Conservation (phyloP, 2,888 invertebrate species). For the Rhyacophila evoluta region DNA sequence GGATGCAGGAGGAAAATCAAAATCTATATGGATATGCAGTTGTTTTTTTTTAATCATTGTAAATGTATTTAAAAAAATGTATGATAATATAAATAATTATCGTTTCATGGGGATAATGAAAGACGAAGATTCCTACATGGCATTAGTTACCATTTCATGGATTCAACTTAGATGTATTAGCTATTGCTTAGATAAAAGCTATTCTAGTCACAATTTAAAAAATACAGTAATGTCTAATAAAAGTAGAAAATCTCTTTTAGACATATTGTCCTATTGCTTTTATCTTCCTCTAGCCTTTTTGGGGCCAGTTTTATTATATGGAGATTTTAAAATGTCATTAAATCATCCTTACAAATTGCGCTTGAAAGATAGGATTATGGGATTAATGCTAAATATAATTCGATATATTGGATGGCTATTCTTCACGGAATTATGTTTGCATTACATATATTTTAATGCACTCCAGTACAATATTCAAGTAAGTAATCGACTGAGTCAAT, state of each 20-base stretch:
- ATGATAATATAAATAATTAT: constrained; percentile 65
- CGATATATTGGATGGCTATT: constrained; percentile 77
- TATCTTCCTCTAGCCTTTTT: constrained; percentile 87
- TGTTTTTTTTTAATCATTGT: constrained; percentile 64
- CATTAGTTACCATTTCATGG: constrained; percentile 75
- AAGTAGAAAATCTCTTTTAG: constrained; percentile 59
- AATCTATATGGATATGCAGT: constrained; percentile 48
- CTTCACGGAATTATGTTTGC: constrained; percentile 78
- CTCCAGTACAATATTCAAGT: constrained; percentile 77
- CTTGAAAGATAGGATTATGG: constrained; percentile 60
- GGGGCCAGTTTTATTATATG: constrained; percentile 87
- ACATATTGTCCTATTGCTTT: constrained; percentile 80
- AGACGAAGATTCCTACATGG: constrained; percentile 69
- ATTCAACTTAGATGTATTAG: constrained; percentile 82
- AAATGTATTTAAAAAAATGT: constrained; percentile 66
- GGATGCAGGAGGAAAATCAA: constrained; percentile 34
- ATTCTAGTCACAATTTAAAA: constrained; percentile 26
- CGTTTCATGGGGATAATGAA: constrained; percentile 64
- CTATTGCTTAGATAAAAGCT: constrained; percentile 74
- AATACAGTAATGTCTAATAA: constrained; percentile 46
- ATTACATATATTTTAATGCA: constrained; percentile 86
- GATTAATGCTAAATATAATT: constrained; percentile 65
- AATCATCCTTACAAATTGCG: constrained; percentile 57
- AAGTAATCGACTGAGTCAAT: constrained; percentile 56
- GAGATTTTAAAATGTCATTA: constrained; percentile 73